A percentile compares a stretch with the other conserved stretches of the same genome.
Conservation (phyloP, 2,888 invertebrate genomes). For the Protonemura montana region DNA sequence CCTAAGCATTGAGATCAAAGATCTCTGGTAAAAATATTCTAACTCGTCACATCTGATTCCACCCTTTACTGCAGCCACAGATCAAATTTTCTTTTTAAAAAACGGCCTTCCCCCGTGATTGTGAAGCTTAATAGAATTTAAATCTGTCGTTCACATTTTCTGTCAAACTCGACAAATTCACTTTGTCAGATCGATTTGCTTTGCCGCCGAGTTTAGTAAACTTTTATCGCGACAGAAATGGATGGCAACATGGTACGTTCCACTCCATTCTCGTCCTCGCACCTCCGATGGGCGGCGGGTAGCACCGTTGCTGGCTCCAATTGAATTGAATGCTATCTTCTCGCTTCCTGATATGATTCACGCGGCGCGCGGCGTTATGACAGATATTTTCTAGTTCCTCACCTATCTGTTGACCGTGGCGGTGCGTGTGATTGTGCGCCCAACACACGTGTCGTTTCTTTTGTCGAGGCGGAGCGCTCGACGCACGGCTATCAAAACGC, state of each 20-base stretch:
- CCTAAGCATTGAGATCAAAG: neutral
- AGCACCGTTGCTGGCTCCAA: neutral
- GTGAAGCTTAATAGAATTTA: neutral
- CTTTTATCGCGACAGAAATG: neutral
- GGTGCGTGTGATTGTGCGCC: neutral
- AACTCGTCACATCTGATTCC: neutral
- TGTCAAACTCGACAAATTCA: constrained; percentile 12
- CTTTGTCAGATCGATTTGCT: constrained; percentile 7
- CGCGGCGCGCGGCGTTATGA: neutral
- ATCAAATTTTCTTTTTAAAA: neutral
- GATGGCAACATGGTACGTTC: no score
- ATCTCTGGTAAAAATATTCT: neutral
- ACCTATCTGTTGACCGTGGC: neutral
- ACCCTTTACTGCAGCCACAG: neutral
- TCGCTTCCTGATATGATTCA: neutral
- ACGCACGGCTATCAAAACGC: neutral
- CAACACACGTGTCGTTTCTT: neutral
- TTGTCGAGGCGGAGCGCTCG: neutral
- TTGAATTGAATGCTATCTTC: neutral
- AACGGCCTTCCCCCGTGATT: neutral
- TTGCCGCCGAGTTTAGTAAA: neutral
- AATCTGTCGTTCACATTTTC: constrained; percentile 7
- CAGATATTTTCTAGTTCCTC: neutral
- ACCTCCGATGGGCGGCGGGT: no score
- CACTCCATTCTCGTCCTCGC: no score